phyloP scores from a whole-genome alignment of 2,113 vertebrate genomes.

The Bufo gargarizans region DNA sequence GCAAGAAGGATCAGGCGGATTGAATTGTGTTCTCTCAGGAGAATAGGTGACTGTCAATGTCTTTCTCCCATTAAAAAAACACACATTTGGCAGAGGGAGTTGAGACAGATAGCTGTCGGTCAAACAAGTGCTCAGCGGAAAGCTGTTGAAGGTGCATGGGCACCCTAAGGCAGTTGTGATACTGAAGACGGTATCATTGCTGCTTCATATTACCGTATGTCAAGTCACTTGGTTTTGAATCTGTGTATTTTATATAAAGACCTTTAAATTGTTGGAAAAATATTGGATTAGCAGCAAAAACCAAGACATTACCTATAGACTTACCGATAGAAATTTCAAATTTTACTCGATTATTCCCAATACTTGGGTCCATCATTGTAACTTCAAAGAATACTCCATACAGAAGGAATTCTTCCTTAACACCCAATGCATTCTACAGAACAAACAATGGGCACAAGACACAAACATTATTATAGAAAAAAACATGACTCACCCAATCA shows the following conservation, averaged over 20 bases:
- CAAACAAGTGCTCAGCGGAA: no score
- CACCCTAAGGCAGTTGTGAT: no score
- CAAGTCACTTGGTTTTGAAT: no score
- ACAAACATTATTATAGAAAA: neutral
- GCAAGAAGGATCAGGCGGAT: no score
- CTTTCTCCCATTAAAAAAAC: no score
- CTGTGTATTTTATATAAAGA: neutral
- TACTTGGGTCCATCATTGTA: conserved; percentile 86
- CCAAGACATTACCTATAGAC: conserved; percentile 19
- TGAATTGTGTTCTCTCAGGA: no score
- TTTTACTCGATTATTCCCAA: conserved; percentile 77
- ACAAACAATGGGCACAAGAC: neutral
- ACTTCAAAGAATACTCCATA: conserved; percentile 89
- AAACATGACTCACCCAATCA: neutral
- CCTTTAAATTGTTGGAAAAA: neutral
- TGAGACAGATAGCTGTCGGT: no score
- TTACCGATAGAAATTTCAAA: conserved; percentile 92
- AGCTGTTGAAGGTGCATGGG: no score
- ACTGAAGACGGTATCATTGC: no score
- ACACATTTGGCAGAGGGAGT: no score
- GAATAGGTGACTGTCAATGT: no score
- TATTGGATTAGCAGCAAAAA: neutral
- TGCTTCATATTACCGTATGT: no score
- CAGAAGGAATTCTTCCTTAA: conserved; percentile 87
- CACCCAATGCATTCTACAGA: conserved; percentile 78